phyloP scores from a whole-genome alignment of 2,113 vertebrate species.

The Columba livia region DNA sequence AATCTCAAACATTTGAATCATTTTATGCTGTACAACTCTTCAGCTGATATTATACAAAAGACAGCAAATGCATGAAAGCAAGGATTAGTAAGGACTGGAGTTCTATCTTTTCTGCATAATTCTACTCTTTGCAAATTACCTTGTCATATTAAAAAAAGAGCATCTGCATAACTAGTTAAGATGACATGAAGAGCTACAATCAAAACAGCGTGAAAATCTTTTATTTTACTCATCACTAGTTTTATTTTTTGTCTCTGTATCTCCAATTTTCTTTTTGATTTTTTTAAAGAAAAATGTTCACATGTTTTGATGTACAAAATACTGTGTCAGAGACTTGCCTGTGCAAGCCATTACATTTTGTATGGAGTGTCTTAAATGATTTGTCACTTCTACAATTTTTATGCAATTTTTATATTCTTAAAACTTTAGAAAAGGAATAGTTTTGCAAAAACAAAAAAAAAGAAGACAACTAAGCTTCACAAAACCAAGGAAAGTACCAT shows the following conservation, averaged over 20 bases:
- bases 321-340: not conserved
- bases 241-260: not conserved
- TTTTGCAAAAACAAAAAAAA: not conserved
- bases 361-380: not conserved
- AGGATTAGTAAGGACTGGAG: not conserved
- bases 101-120: not conserved
- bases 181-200: not conserved
- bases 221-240: not conserved
- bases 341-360: not conserved
- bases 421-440: accelerated
- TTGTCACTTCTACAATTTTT: not conserved
- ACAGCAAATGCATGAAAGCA: not conserved
- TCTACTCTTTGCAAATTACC: not conserved
- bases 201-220: not conserved
- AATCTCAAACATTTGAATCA: accelerated
- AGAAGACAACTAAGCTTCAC: not conserved
- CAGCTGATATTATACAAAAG: not conserved
- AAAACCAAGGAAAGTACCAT: not conserved
- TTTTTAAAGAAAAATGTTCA: not conserved
- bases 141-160: not conserved
- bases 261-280: not conserved
- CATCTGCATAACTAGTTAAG: not conserved
- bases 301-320: not conserved
- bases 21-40: not conserved
- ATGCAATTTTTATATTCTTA: not conserved